Base-by-base conservation (phyloP, 2,113 vertebrate genomes). In the Syrrhaptes paradoxus region DNA sequence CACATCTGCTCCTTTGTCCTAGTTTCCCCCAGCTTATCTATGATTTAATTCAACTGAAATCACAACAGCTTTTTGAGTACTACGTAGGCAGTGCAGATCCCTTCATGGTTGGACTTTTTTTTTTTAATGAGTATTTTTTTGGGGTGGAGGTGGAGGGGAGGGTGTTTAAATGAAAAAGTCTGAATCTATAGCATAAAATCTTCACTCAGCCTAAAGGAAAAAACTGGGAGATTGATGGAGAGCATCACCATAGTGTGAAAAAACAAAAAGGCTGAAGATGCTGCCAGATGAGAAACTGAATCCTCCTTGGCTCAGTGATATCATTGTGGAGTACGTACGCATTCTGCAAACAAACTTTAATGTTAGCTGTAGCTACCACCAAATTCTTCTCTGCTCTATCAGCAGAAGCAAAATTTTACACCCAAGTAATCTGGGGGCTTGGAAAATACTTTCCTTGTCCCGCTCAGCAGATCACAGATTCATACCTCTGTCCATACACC, bases 21-120 rank as follows among this genome's bases (percentile, higher is more conserved):
- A 41, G 17, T 79, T 93, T 93, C 54, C 92, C 80, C 76, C 54
- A 94, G 72, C 75, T 96, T 65, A 55, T 63, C 75, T 88, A 9
- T 72, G 52, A 89, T 77, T 96, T 93, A 79, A 92, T 90, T 96
- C 94, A 94, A 41, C 45, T 78, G 76, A 93, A 95, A 86, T 86
- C 73, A 89, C 1, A 3, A 75, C 88, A 94, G 72, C 52, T 96
- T 93, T 92, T 96, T 61, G 41, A 89, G 71, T 87, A 54, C 79
- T 90, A 94, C 0, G 54, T 92, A 94, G 95, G 90, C 92, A 95
- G 92, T 20, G 57, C 75, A 90, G 57, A 95, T 93, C 72, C 59
- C 52, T 90, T 83, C 67, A 76, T 4, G 5, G 66, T 8, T 52
- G 48, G 25, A 15, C 29, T 58, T n/a, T 8, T 73, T 36, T 68